phyloP scores from a whole-genome alignment of 1,140 invertebrate genomes.

The Cotesia glomerata region DNA sequence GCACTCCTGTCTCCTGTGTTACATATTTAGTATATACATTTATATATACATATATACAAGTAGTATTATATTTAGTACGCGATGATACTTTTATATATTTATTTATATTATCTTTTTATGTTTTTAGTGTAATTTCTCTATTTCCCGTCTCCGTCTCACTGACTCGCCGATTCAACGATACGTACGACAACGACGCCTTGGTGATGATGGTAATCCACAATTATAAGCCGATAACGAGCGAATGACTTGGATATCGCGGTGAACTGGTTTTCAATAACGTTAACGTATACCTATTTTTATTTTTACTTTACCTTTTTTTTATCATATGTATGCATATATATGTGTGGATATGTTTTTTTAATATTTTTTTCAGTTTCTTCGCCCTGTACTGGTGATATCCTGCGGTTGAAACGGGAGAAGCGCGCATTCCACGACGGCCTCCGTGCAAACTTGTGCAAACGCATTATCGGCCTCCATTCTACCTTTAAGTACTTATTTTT shows the following conservation, averaged over 20 bases:
- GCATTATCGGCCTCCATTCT: slow-evolving; percentile 18
- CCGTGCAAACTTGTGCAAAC: slow-evolving; percentile 18
- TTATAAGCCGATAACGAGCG: slow-evolving; percentile 22
- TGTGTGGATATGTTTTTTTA: not conserved
- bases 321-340: no score
- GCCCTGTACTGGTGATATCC: not conserved
- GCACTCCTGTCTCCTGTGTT: not conserved
- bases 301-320: not conserved
- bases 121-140: not conserved
- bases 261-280: slow-evolving; percentile 34
- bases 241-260: slow-evolving; percentile 26
- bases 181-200: not conserved
- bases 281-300: not conserved
- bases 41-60: not conserved
- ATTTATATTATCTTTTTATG: not conserved
- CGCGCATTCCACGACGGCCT: slow-evolving; percentile 26
- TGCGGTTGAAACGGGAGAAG: slow-evolving; percentile 31
- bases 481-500: slow-evolving; percentile 6
- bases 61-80: not conserved
- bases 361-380: slow-evolving; percentile 4
- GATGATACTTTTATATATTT: not conserved
- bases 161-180: not conserved
- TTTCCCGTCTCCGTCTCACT: not conserved
- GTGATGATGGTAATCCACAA: slow-evolving; percentile 22
- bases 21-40: not conserved